phyloP scores from a whole-genome alignment of 1,140 invertebrate genomes.

The Limonius californicus region DNA sequence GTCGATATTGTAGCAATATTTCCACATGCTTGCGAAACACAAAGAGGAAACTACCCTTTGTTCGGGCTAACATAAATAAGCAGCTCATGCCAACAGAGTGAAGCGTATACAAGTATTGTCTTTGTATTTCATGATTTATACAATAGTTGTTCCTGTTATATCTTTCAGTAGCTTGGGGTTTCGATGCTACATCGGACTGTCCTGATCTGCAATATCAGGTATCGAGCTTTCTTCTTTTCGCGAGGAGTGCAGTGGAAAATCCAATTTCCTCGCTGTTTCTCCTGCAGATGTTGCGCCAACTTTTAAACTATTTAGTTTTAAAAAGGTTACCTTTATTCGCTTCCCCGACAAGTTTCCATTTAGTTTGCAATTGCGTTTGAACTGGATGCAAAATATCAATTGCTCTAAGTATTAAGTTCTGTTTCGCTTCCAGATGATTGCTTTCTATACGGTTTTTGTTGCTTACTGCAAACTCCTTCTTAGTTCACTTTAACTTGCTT shows the following conservation, averaged over 20 bases:
- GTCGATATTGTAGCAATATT: neutral
- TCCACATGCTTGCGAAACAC: neutral
- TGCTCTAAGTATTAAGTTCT: neutral
- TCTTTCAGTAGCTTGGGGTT: neutral
- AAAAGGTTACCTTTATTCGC: conserved; percentile 13
- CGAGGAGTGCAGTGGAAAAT: neutral
- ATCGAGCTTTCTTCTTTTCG: neutral
- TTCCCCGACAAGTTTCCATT: neutral
- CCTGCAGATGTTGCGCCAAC: conserved; percentile 3
- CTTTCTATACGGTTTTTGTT: too few relatives aligned
- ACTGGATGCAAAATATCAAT: neutral
- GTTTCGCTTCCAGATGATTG: too few relatives aligned
- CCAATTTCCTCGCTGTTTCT: conserved; percentile 2
- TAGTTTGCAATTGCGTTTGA: neutral
- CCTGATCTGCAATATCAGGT: conserved; percentile 3
- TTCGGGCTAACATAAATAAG: neutral
- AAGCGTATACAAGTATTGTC: neutral
- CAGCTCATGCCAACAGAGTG: neutral
- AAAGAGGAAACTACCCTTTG: neutral
- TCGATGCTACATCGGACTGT: neutral
- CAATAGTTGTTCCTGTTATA: neutral
- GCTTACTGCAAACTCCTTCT: too few relatives aligned
- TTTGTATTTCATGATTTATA: conserved; percentile 1
- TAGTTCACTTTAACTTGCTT: too few relatives aligned
- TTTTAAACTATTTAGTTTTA: conserved; percentile 5